Percentiles rank a stretch among this genome's conserved stretches.
phyloP scores from a whole-genome alignment of 2,888 invertebrate genomes.

The Chloroclystis v-ata region DNA sequence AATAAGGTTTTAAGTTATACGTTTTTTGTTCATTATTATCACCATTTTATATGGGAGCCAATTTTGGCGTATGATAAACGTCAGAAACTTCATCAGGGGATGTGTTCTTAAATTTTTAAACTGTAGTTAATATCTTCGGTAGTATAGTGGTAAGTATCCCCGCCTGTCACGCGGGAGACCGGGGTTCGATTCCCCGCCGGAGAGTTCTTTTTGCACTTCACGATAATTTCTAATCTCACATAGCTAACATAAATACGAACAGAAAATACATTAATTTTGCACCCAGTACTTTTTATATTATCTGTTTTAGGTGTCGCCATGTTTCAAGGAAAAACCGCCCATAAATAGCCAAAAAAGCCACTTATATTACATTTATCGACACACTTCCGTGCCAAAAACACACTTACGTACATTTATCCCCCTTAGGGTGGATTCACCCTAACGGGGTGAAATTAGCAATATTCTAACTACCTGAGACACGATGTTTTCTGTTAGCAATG shows the following conservation, averaged over 20 bases:
- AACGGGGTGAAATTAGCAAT: constrained; percentile 31
- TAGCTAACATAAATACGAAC: too few relatives aligned
- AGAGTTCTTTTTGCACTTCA: constrained; percentile 35
- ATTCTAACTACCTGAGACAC: constrained; percentile 33
- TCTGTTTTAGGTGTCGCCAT: not conserved
- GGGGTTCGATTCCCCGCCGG: constrained; percentile 80
- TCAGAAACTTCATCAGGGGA: too few relatives aligned
- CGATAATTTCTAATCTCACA: not conserved
- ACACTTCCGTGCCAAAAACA: constrained; percentile 29
- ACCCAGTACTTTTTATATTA: not conserved
- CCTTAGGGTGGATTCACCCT: constrained; percentile 1
- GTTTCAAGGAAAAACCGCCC: constrained; percentile 15
- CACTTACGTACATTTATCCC: constrained; percentile 28
- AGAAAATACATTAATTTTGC: not conserved
- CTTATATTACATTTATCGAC: constrained; percentile 23
- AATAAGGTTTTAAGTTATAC: too few relatives aligned
- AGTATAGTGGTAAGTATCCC: constrained; percentile 79
- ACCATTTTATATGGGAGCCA: too few relatives aligned
- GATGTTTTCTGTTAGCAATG: constrained; percentile 33
- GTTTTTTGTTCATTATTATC: too few relatives aligned
- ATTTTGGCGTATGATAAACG: too few relatives aligned
- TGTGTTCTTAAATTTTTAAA: not conserved
- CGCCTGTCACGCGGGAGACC: constrained; percentile 80
- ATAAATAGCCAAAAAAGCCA: constrained; percentile 22
- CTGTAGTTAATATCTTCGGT: constrained; percentile 53